Evolutionary conservation across 1,140 invertebrate species (phyloP).

Genomic region (Pantala flavescens): DNA sequence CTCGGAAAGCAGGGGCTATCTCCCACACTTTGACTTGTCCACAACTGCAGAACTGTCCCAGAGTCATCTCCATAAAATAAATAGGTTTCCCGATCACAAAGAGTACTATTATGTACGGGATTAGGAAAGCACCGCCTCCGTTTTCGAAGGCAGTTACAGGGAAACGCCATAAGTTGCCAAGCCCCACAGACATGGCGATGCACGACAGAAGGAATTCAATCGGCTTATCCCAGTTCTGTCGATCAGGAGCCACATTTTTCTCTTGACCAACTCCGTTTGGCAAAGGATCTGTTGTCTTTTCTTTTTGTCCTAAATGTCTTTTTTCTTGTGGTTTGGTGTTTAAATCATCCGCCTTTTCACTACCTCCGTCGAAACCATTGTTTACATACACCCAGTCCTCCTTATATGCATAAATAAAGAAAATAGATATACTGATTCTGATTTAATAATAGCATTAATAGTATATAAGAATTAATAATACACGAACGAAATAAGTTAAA

Average conservation of each 20-base stretch:
- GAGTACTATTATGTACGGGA: conserved; percentile 46
- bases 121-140: conserved; percentile 41
- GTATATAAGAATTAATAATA: no score
- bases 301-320: no score
- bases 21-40: conserved; percentile 35
- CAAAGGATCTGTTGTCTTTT: no score
- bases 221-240: conserved; percentile 28
- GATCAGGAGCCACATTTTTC: background rate
- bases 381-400: no score
- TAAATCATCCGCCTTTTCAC: no score
- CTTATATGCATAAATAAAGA: no score
- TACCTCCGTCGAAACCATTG: no score
- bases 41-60: conserved; percentile 39
- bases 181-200: conserved; percentile 40
- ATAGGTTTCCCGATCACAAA: conserved; percentile 43
- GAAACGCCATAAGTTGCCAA: conserved; percentile 43
- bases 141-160: conserved; percentile 38
- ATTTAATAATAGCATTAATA: no score
- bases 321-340: no score
- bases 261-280: no score
- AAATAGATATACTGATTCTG: no score
- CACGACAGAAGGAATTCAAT: conserved; percentile 37
- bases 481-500: no score
- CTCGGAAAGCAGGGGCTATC: conserved; percentile 32
- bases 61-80: conserved; percentile 38